Percentiles rank a stretch among this genome's conserved stretches.
These are phyloP conservation scores for Trematomus bernacchii DNA, from an alignment of 2,797 vertebrate species.

Conservation along the genomic window DNA sequence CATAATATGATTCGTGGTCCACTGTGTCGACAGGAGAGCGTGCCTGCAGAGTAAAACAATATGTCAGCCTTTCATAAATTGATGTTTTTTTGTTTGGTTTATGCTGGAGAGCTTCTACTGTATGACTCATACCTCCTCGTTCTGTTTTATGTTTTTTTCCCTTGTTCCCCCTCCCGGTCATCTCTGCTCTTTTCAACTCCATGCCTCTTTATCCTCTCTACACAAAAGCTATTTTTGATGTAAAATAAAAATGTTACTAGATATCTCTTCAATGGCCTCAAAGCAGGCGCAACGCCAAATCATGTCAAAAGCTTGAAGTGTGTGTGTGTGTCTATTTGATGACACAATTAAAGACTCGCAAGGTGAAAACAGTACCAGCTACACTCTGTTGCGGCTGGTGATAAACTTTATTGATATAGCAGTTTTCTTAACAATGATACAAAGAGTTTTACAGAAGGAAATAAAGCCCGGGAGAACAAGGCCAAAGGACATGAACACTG, in stretches of 20 bases:
- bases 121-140: slow-evolving; percentile 45
- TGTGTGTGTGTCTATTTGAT: too few relatives aligned
- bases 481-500: neutral
- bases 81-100: slow-evolving; percentile 57
- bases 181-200: slow-evolving; percentile 14
- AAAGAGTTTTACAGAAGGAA: neutral
- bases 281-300: too few relatives aligned
- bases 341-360: too few relatives aligned
- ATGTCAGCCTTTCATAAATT: slow-evolving; percentile 56
- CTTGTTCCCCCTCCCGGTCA: slow-evolving; percentile 13
- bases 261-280: too few relatives aligned
- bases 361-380: too few relatives aligned
- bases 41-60: slow-evolving; percentile 13
- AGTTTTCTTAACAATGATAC: neutral
- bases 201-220: neutral
- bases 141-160: slow-evolving; percentile 13
- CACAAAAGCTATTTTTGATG: neutral
- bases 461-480: neutral
- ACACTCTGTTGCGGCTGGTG: too few relatives aligned
- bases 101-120: slow-evolving; percentile 35
- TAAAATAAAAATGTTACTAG: too few relatives aligned
- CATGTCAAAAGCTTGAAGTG: too few relatives aligned
- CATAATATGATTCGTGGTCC: slow-evolving; percentile 7
- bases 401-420: neutral
- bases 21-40: slow-evolving; percentile 29